Evolutionary conservation across 1,140 invertebrate species (phyloP), one percentile per base, ranked within the genome.

Genomic region (Nephotettix cincticeps): DNA sequence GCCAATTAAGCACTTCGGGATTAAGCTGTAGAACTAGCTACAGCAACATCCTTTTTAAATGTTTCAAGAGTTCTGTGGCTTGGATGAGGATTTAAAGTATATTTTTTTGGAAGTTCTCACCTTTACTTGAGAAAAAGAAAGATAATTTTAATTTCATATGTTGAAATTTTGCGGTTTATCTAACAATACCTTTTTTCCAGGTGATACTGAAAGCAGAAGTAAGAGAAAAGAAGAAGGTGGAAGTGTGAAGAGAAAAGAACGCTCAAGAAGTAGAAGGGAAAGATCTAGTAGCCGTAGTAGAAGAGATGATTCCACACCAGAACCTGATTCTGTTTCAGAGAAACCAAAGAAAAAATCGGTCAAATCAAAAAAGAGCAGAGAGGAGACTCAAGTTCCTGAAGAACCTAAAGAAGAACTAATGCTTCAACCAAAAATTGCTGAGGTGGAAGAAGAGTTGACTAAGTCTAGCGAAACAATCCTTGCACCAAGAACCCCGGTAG

Each of bases 301-400:
- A 70, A 68, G 72, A 71, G 63, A 71, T 71, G 69, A 70, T 21
- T 70, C 56, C 2, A 70, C 69, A n/a, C 58, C 69, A 19, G 69
- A 70, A 45, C 28, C 58, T 27, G 58, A 64, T 23, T 64, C 43
- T 19, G 54, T 32, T 6, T 29, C 56, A 13, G 58, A 63, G 43
- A 70, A 65, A 47, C 58, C 58, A n/a, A 58, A 70, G 28, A 80
- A 73, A 76, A 80, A 47, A 74, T 81, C 47, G 76, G 80, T 71
- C 78, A 80, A 72, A 77, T 65, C 75, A 27, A 79, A 79, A 71
- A 79, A 78, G 73, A 79, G 77, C 75, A 67, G 64, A 2, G 30
- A 45, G 21, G 64, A 75, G 19, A 78, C 79, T 75, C 54, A 77
- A 19, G 79, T 81, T 64, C n/a, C 28, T 69, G 11, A 81, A 79